Evolutionary conservation across 2,888 invertebrate genomes (phyloP).

Genomic region (Uropetala carovei): DNA sequence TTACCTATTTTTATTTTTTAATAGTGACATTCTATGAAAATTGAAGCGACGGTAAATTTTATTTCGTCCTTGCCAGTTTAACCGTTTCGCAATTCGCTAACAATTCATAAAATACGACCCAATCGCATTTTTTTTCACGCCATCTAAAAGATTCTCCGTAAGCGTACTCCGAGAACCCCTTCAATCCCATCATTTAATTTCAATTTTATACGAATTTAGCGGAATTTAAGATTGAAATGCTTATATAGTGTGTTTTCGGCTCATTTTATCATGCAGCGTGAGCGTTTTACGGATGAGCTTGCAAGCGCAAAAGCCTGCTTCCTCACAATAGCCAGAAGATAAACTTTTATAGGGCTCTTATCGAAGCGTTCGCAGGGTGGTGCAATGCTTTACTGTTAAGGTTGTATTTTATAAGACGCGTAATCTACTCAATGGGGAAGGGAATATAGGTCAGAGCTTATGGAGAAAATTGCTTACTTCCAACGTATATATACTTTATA

Average conservation of each 20-base stretch:
- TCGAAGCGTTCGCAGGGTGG: slow-evolving; percentile 33
- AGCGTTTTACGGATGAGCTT: slow-evolving; percentile 12
- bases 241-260: background rate
- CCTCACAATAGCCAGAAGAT: slow-evolving; percentile 16
- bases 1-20: too few relatives aligned
- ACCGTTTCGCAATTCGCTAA: too few relatives aligned
- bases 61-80: too few relatives aligned
- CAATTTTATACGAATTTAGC: background rate
- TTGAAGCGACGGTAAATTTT: too few relatives aligned
- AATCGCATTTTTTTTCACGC: too few relatives aligned
- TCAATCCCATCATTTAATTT: background rate
- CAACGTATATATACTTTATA: background rate
- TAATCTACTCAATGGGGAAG: background rate
- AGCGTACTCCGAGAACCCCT: background rate
- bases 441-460: slow-evolving; percentile 40
- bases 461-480: slow-evolving; percentile 9
- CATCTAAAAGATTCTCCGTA: background rate
- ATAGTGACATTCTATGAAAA: too few relatives aligned
- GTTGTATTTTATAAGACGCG: slow-evolving; percentile 10
- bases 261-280: slow-evolving; percentile 20
- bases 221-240: background rate
- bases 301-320: background rate
- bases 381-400: background rate
- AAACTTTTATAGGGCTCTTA: slow-evolving; percentile 48
- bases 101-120: too few relatives aligned